Evolutionary conservation across 2,113 vertebrate genomes (phyloP).

Genomic region (Nibea coibor): DNA sequence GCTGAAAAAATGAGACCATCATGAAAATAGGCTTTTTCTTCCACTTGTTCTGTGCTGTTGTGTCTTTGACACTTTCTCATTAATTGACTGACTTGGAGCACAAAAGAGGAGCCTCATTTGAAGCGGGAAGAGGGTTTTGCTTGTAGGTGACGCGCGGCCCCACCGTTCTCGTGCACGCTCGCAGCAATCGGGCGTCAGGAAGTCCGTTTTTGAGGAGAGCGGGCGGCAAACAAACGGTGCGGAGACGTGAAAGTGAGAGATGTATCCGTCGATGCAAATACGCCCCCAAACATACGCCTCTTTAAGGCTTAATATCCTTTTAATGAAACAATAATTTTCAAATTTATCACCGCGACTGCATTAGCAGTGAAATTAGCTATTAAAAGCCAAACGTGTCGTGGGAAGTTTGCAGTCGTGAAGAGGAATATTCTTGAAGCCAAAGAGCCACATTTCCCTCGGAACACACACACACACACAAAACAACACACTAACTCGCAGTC

Average conservation of each 20-base stretch:
- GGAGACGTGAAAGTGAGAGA: conserved; percentile 3
- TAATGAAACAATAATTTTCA: conserved; percentile 57
- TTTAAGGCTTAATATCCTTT: conserved; percentile 47
- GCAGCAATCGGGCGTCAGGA: not conserved
- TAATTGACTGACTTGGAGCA: conserved; percentile 42
- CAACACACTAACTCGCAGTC: not conserved
- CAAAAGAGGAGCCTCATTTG: conserved; percentile 38
- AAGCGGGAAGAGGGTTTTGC: conserved; percentile 21
- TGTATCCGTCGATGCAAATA: conserved; percentile 13
- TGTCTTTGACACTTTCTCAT: conserved; percentile 51
- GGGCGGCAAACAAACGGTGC: not conserved
- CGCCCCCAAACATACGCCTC: conserved; percentile 34
- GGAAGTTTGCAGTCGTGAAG: not conserved
- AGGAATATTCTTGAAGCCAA: conserved; percentile 5
- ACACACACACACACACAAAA: not conserved
- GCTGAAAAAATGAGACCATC: conserved; percentile 11
- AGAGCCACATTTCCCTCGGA: not conserved
- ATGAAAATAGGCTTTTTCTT: conserved; percentile 6
- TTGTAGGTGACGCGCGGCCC: conserved; percentile 28
- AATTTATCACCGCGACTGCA: conserved; percentile 22
- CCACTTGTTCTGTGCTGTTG: conserved; percentile 14
- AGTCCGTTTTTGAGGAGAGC: conserved; percentile 20
- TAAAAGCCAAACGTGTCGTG: conserved; percentile 13
- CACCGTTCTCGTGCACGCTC: conserved; percentile 30
- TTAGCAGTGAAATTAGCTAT: conserved; percentile 37